phyloP scores from a whole-genome alignment of 2,888 invertebrate species.

The Pocota personata region DNA sequence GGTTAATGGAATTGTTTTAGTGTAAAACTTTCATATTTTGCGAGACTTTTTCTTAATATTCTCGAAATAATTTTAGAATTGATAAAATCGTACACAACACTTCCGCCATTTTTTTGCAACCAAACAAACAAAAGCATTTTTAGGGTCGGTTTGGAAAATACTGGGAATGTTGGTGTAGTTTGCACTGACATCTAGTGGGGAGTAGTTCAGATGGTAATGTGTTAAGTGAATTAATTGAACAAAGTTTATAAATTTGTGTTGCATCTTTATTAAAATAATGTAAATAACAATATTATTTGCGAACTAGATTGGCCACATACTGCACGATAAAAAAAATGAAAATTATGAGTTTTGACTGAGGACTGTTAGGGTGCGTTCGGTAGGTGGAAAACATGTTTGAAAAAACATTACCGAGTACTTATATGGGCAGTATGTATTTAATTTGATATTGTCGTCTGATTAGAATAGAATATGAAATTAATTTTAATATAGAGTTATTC shows the following conservation, averaged over 20 bases:
- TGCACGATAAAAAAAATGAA: too few relatives aligned
- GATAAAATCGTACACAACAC: slow-evolving; percentile 54
- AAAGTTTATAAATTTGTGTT: neutral
- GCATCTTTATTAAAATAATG: neutral
- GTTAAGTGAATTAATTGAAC: too few relatives aligned
- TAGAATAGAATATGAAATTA: too few relatives aligned
- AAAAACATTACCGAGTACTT: too few relatives aligned
- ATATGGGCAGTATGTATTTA: too few relatives aligned
- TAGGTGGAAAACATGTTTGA: too few relatives aligned
- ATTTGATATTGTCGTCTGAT: too few relatives aligned
- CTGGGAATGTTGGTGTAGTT: neutral
- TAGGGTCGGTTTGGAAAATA: slow-evolving; percentile 49
- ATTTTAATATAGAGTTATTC: too few relatives aligned
- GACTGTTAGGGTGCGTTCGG: too few relatives aligned
- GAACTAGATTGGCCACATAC: too few relatives aligned
- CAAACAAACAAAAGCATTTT: slow-evolving; percentile 70
- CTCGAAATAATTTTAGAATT: slow-evolving; percentile 34
- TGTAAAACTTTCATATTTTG: slow-evolving; percentile 17
- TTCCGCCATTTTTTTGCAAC: slow-evolving; percentile 72
- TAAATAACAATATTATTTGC: too few relatives aligned
- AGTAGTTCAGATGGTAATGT: neutral
- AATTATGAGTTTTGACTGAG: too few relatives aligned
- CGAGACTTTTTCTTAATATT: slow-evolving; percentile 34
- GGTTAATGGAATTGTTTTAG: neutral
- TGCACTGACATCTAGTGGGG: slow-evolving; percentile 6